Base-by-base conservation (phyloP, 2,888 invertebrate species). In the Sarcophaga rosellei region DNA sequence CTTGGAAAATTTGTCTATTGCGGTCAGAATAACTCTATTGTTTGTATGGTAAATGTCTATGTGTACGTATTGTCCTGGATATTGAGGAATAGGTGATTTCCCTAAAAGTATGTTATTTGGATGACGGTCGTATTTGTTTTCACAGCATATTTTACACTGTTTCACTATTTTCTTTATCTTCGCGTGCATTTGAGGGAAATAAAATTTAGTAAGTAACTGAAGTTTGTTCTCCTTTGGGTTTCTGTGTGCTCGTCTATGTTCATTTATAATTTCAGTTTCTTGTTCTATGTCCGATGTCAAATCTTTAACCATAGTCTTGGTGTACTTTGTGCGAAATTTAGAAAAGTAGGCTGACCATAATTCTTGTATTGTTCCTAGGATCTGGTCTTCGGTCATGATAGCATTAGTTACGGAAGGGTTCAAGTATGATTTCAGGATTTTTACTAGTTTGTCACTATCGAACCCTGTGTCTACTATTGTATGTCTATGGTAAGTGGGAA, bases 11-110 rank as follows among this genome's bases (percentile, higher is more conserved):
- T 86, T 88, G 47, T 87, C 85, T 17, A 75, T 72, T 3, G 85
- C 86, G 21, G 70, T 87, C 21, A 74, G 61, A 20, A 81, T 47
- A 15, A 74, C n/a, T 17, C 68, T 20, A n/a, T 45, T 74, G 15
- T 81, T 68, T 4, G 74, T 68, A 21, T 4, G 21, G 35, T 63
- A 81, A 20, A 81, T 74, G 17, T 74, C 81, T n/a, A 81, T 70
- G 65, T 88, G 87, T 1, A 88, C n/a, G 3, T 81, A 78, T 63
- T 88, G 69, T 15, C 81, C 81, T 2, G 88, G 85, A 23, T 84
- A 83, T 17, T 66, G 61, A 3, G 88, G 88, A 44, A 88, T 88
- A 17, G 86, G 87, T 0, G 88, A 88, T 10, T 61, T 17, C 23
- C 85, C 63, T 0, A 88, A 11, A 62, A 65, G 61, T 4, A 61